phyloP scores from a whole-genome alignment of 2,113 vertebrate species.

The Meles meles region DNA sequence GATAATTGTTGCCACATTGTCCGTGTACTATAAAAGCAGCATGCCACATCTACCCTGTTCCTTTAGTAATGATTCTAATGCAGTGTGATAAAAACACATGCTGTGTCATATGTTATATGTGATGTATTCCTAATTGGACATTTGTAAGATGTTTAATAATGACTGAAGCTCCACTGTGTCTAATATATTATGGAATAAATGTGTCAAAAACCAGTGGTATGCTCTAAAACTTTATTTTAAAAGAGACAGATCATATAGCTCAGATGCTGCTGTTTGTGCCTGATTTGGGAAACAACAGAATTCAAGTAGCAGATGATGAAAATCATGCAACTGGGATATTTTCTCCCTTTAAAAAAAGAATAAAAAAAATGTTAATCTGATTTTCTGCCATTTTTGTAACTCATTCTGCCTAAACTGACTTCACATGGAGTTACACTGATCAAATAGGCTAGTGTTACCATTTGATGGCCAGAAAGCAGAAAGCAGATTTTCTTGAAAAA shows the following conservation, averaged over 20 bases:
- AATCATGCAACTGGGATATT: slow-evolving; percentile 35
- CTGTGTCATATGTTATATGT: slow-evolving; percentile 66
- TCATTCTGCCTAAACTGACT: slow-evolving; percentile 13
- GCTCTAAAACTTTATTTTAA: slow-evolving; percentile 63
- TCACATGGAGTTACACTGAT: slow-evolving; percentile 33
- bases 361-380: slow-evolving; percentile 33
- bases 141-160: slow-evolving; percentile 71
- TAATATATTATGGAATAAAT: slow-evolving; percentile 70
- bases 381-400: background rate
- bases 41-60: background rate
- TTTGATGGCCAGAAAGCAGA: slow-evolving; percentile 41
- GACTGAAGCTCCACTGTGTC: slow-evolving; percentile 52
- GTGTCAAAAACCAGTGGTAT: slow-evolving; percentile 64
- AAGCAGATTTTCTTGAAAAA: slow-evolving; percentile 46
- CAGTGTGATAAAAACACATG: slow-evolving; percentile 54
- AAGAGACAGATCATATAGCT: slow-evolving; percentile 18
- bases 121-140: slow-evolving; percentile 63
- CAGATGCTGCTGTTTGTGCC: background rate
- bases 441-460: background rate
- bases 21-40: background rate
- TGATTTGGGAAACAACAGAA: slow-evolving; percentile 16
- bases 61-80: slow-evolving; percentile 44
- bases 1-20: background rate
- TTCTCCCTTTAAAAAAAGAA: slow-evolving; percentile 10
- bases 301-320: slow-evolving; percentile 50